These are phyloP conservation scores for Apamea crenata DNA, from an alignment of 2,888 invertebrate species.

Conservation along the genomic window DNA sequence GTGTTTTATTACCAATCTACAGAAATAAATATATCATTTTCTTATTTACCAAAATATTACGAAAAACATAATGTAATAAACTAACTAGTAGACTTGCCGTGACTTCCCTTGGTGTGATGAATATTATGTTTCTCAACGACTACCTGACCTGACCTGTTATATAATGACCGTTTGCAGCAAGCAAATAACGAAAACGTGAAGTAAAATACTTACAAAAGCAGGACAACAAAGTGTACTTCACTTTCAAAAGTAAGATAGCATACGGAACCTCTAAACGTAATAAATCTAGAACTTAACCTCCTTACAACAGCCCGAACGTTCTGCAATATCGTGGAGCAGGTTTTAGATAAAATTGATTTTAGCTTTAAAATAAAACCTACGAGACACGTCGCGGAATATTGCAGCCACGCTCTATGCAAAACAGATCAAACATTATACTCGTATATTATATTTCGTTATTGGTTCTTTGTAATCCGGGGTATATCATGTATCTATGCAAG, in stretches of 20 bases:
- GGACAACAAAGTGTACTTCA: background rate
- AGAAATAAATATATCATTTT: background rate
- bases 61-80: background rate
- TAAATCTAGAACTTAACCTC: constrained; percentile 18
- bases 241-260: constrained; percentile 6
- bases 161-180: background rate
- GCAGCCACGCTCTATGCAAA: constrained; percentile 24
- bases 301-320: constrained; percentile 36
- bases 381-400: constrained; percentile 39
- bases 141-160: background rate
- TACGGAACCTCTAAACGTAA: constrained; percentile 42
- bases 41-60: background rate
- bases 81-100: background rate
- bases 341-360: constrained; percentile 65
- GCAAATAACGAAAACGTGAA: background rate
- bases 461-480: background rate
- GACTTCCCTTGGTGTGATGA: background rate
- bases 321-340: constrained; percentile 56
- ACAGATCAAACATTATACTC: constrained; percentile 24
- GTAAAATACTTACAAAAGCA: background rate
- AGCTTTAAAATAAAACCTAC: constrained; percentile 56
- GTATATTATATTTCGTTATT: constrained; percentile 1
- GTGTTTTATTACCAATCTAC: background rate
- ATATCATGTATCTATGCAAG: background rate
- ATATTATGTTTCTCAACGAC: background rate